Percentiles rank a stretch among this genome's conserved stretches.
Conservation (phyloP, 1,140 invertebrate genomes). For the Bombus consobrinus region DNA sequence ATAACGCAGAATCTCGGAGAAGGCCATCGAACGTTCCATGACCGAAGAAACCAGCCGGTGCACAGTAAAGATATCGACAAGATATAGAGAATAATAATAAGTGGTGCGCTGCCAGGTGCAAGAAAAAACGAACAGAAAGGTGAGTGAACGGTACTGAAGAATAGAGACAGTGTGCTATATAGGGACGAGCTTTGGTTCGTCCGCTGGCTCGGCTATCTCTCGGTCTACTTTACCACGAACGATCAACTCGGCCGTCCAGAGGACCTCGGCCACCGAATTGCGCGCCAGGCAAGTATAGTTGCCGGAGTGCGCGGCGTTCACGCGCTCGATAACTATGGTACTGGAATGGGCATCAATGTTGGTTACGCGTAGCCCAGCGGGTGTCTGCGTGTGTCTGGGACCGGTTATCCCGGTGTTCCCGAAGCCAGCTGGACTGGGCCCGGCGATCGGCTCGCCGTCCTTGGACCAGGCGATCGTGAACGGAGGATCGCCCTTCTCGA, state of each 20-base stretch:
- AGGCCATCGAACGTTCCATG: background rate
- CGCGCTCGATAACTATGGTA: constrained; percentile 93
- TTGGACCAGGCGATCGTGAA: constrained; percentile 94
- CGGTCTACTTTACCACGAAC: constrained; percentile 86
- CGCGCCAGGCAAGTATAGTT: constrained; percentile 95
- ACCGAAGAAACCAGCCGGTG: background rate
- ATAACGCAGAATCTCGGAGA: background rate
- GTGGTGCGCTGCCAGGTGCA: constrained; percentile 63
- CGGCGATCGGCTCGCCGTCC: constrained; percentile 87
- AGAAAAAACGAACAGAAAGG: constrained; percentile 44
- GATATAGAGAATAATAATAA: constrained; percentile 10
- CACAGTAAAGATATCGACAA: constrained; percentile 12
- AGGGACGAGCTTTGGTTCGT: constrained; percentile 30
- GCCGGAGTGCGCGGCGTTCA: constrained; percentile 91
- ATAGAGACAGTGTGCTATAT: constrained; percentile 34
- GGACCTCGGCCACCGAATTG: constrained; percentile 90
- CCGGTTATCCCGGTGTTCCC: constrained; percentile 79
- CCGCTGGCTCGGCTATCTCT: constrained; percentile 6
- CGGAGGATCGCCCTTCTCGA: constrained; percentile 96
- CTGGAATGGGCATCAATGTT: constrained; percentile 93
- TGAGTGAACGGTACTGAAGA: constrained; percentile 35
- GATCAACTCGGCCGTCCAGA: constrained; percentile 85
- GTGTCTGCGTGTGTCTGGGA: constrained; percentile 61
- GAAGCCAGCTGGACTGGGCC: constrained; percentile 73
- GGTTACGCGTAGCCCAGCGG: constrained; percentile 78